phyloP scores from a whole-genome alignment of 1,140 invertebrate species.

The Lutraria rhynchaena region DNA sequence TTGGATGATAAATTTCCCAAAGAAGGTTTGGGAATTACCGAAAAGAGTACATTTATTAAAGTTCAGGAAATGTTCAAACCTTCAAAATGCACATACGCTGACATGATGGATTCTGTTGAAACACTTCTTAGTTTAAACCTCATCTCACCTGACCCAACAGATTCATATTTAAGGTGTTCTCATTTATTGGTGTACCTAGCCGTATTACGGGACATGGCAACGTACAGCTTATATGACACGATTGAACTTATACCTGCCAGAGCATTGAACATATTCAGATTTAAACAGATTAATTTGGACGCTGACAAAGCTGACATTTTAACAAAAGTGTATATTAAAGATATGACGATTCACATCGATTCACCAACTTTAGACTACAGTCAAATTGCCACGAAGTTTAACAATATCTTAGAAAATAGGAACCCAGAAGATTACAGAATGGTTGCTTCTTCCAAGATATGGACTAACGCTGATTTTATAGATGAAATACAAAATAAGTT shows the following conservation, averaged over 20 bases:
- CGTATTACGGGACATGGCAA: background rate
- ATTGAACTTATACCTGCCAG: slow-evolving; percentile 14
- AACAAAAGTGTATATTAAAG: background rate
- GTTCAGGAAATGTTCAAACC: slow-evolving; percentile 6
- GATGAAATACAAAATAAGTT: background rate
- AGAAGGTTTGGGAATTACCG: background rate
- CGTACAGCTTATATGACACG: background rate
- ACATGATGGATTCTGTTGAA: slow-evolving; percentile 17
- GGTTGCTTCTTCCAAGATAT: slow-evolving; percentile 8
- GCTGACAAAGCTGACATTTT: background rate
- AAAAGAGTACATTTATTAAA: slow-evolving; percentile 10
- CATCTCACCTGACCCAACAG: background rate
- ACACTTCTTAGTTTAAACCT: background rate
- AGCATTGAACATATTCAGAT: background rate
- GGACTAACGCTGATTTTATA: background rate
- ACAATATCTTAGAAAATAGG: background rate
- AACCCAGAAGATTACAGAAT: background rate
- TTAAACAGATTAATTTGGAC: too few species aligned
- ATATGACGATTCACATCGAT: too few species aligned
- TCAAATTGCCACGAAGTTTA: slow-evolving; percentile 12
- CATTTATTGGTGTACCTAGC: slow-evolving; percentile 15
- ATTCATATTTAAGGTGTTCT: background rate
- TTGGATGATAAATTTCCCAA: slow-evolving; percentile 13
- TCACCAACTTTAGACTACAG: background rate
- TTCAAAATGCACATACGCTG: slow-evolving; percentile 18